Percentiles rank a stretch among this genome's conserved stretches.
phyloP scores from a whole-genome alignment of 2,888 invertebrate species.

The Acanthacorydalis orientalis region DNA sequence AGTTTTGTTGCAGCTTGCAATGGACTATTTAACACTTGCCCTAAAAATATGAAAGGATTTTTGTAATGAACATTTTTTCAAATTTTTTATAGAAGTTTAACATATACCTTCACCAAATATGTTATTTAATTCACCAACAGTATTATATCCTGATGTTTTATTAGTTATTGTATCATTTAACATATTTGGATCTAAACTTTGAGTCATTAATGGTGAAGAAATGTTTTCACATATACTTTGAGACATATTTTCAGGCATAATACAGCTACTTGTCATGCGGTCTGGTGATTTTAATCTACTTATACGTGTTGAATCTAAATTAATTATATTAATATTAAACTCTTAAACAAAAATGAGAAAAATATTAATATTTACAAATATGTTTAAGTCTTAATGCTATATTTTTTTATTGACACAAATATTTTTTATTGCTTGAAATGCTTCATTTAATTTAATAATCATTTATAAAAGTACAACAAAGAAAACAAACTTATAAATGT shows the following conservation, averaged over 20 bases:
- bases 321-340: background rate
- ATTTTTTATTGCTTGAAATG: no score
- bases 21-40: slow-evolving; percentile 28
- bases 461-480: no score
- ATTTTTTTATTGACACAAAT: no score
- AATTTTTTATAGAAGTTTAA: no score
- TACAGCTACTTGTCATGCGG: slow-evolving; percentile 56
- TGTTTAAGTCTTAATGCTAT: no score
- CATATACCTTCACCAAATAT: background rate
- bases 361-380: background rate
- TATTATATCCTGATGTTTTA: slow-evolving; percentile 14
- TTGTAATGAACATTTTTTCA: no score
- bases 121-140: slow-evolving; percentile 14
- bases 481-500: no score
- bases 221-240: slow-evolving; percentile 13
- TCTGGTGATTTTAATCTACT: slow-evolving; percentile 46
- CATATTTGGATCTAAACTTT: slow-evolving; percentile 42
- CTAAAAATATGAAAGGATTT: no score
- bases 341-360: background rate
- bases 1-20: slow-evolving; percentile 71
- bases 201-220: slow-evolving; percentile 33
- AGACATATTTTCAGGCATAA: slow-evolving; percentile 23
- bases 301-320: slow-evolving; percentile 25
- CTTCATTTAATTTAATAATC: no score
- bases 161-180: slow-evolving; percentile 26